A percentile compares a stretch with the other conserved stretches of the same genome.
Evolutionary conservation across 2,888 invertebrate species (phyloP).

Genomic region (Megaustenia siamemsis): DNA sequence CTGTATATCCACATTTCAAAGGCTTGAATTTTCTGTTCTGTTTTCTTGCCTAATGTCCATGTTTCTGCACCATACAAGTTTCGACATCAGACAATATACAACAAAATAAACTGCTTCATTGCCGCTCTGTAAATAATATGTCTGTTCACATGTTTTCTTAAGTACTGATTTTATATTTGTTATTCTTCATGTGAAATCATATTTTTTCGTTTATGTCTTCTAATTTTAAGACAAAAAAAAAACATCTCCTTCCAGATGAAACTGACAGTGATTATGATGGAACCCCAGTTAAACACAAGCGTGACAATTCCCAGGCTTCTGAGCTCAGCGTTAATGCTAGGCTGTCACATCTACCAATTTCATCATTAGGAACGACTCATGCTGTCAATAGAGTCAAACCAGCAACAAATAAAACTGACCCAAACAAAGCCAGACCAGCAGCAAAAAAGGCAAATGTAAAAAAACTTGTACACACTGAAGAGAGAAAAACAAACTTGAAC

Average conservation of each 20-base stretch:
- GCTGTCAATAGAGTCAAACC: background rate
- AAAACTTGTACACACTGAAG: background rate
- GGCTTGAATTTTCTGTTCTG: too few relatives aligned
- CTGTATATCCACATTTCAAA: too few relatives aligned
- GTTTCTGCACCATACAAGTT: too few relatives aligned
- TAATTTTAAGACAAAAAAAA: too few relatives aligned
- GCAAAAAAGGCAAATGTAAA: constrained; percentile 2
- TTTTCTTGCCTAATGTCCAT: too few relatives aligned
- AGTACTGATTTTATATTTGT: too few relatives aligned
- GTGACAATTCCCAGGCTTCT: background rate
- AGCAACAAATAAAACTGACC: background rate
- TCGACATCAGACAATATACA: too few relatives aligned
- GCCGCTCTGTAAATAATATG: too few relatives aligned
- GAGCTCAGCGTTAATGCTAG: background rate
- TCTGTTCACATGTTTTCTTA: too few relatives aligned
- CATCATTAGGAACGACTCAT: background rate
- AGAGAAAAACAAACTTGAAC: background rate
- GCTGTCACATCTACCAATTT: constrained; percentile 30
- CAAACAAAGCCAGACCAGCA: background rate
- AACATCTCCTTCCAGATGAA: constrained; percentile 71
- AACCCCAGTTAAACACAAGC: constrained; percentile 43
- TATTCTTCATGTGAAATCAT: background rate
- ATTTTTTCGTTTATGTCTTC: background rate
- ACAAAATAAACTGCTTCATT: too few relatives aligned
- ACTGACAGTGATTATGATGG: constrained; percentile 71